These are phyloP conservation scores for Neotoxoptera formosana DNA, from an alignment of 1,140 invertebrate species.

Conservation along the genomic window DNA sequence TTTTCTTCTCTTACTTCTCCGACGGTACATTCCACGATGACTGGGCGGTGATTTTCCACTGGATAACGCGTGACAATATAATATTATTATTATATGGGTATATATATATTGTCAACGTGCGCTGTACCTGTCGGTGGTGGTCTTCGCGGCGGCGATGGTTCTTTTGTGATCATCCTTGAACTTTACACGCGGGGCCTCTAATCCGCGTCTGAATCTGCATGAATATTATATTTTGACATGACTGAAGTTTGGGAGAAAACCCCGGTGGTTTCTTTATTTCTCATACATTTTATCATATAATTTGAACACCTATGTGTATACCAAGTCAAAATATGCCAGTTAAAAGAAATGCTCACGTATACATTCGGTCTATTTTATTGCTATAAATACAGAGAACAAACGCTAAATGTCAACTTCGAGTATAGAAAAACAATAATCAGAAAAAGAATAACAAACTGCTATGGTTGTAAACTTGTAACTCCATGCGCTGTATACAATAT, in stretches of 20 bases:
- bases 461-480: no score
- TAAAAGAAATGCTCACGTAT: no score
- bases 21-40: constrained; percentile 45
- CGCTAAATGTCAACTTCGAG: background rate
- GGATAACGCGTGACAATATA: constrained; percentile 43
- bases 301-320: background rate
- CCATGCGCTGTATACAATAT: background rate
- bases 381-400: background rate
- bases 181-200: background rate
- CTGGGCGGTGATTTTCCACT: constrained; percentile 31
- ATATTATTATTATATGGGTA: background rate
- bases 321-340: background rate
- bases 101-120: background rate
- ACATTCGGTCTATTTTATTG: no score
- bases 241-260: background rate
- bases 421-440: background rate
- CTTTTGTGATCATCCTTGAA: constrained; percentile 14
- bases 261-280: background rate
- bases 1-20: background rate
- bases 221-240: background rate
- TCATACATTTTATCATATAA: background rate
- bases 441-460: background rate
- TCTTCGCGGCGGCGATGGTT: background rate
- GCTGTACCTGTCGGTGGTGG: background rate
- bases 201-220: background rate